A percentile compares a stretch with the other conserved stretches of the same genome.
phyloP scores from a whole-genome alignment of 2,888 invertebrate species.

The Heliconius hortense region DNA sequence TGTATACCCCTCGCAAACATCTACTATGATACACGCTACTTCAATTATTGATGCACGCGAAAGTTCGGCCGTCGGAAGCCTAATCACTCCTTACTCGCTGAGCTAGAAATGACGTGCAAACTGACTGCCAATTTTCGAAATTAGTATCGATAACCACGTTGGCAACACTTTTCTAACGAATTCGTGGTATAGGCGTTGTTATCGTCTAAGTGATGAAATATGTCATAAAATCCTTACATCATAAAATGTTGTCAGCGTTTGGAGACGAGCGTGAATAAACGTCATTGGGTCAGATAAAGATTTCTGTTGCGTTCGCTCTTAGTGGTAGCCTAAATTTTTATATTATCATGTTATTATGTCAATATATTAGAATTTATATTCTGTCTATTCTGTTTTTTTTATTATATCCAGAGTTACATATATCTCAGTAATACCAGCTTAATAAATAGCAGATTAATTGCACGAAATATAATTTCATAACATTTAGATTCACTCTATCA shows the following conservation, averaged over 20 bases:
- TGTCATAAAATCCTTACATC: constrained; percentile 18
- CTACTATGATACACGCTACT: constrained; percentile 46
- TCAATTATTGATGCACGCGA: constrained; percentile 50
- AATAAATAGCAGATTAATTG: not conserved
- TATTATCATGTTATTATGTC: not conserved
- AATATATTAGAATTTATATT: not conserved
- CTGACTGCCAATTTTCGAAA: constrained; percentile 44
- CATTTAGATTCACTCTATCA: not conserved
- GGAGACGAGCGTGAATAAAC: not conserved
- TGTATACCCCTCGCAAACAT: constrained; percentile 40
- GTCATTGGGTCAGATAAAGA: constrained; percentile 10
- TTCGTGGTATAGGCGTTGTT: not conserved
- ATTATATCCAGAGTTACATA: not conserved
- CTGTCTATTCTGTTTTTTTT: not conserved
- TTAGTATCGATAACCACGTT: constrained; percentile 35
- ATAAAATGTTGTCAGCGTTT: constrained; percentile 14
- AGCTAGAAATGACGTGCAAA: constrained; percentile 50
- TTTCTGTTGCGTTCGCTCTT: not conserved
- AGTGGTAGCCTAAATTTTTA: not conserved
- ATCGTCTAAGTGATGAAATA: constrained; percentile 9
- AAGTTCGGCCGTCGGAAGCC: constrained; percentile 47
- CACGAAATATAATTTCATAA: too few species aligned
- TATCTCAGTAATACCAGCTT: too few species aligned
- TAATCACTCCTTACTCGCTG: constrained; percentile 52
- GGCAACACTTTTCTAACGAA: constrained; percentile 20